Conservation (phyloP, 1,140 invertebrate genomes). For the Orchestia grillus region DNA sequence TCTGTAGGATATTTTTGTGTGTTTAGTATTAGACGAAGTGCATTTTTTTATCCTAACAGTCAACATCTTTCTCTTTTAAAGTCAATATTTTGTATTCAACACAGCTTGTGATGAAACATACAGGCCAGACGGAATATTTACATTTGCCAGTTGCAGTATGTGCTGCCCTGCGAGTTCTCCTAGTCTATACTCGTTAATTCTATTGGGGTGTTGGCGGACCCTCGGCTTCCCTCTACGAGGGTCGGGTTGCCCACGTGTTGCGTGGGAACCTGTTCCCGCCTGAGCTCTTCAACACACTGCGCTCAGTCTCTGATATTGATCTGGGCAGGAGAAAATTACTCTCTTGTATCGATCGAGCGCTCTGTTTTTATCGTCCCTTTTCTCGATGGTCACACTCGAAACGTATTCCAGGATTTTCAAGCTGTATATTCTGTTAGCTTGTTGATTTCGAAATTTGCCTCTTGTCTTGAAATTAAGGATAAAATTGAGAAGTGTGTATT, state of each 20-base stretch:
- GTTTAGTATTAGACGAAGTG: too few relatives aligned
- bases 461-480: background rate
- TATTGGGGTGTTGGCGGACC: background rate
- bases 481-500: background rate
- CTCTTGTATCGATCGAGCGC: background rate
- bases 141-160: too few relatives aligned
- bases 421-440: background rate
- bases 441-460: background rate
- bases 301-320: background rate
- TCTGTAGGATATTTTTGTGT: too few relatives aligned
- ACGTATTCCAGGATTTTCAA: background rate
- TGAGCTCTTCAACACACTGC: background rate
- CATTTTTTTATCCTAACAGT: too few relatives aligned
- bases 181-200: background rate
- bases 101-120: too few relatives aligned
- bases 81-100: too few relatives aligned
- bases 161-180: background rate
- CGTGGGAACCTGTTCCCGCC: slow-evolving; percentile 10
- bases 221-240: background rate
- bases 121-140: too few relatives aligned
- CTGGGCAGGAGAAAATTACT: background rate
- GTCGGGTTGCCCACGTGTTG: background rate
- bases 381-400: background rate
- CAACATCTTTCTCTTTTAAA: too few relatives aligned
- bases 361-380: background rate